Conservation (phyloP, 2,888 invertebrate species). For the Lysandra bellargus region DNA sequence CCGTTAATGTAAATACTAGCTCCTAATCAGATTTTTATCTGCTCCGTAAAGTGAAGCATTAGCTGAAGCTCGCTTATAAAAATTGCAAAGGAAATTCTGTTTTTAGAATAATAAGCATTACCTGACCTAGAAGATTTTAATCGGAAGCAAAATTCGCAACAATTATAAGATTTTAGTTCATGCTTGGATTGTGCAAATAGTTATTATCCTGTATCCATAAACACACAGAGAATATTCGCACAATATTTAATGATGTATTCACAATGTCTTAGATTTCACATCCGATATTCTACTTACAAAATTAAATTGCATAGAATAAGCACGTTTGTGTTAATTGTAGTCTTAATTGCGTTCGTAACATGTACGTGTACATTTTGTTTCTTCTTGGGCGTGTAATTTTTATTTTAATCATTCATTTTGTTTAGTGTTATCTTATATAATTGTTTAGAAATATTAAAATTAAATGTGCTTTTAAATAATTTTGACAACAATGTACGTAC, state of each 20-base stretch:
- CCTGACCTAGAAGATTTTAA: neutral
- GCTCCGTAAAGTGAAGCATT: neutral
- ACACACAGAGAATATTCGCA: neutral
- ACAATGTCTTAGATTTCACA: constrained; percentile 25
- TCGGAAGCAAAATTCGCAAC: neutral
- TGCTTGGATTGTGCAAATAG: neutral
- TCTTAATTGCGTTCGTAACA: constrained; percentile 17
- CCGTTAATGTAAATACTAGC: neutral
- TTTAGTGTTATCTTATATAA: constrained; percentile 6
- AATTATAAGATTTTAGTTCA: neutral
- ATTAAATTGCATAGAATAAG: constrained; percentile 1
- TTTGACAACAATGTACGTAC: neutral
- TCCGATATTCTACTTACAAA: constrained; percentile 23
- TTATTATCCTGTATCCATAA: neutral
- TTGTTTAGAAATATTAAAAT: too few species aligned
- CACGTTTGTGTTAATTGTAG: constrained; percentile 13
- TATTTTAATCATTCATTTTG: neutral
- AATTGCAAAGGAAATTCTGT: neutral
- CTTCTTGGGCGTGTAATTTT: neutral
- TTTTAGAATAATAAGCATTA: neutral
- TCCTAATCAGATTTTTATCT: neutral
- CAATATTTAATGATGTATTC: neutral
- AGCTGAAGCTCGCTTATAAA: neutral
- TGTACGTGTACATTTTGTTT: constrained; percentile 3
- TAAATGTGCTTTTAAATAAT: neutral